phyloP scores from a whole-genome alignment of 2,113 vertebrate genomes.

The Halcyon senegalensis region DNA sequence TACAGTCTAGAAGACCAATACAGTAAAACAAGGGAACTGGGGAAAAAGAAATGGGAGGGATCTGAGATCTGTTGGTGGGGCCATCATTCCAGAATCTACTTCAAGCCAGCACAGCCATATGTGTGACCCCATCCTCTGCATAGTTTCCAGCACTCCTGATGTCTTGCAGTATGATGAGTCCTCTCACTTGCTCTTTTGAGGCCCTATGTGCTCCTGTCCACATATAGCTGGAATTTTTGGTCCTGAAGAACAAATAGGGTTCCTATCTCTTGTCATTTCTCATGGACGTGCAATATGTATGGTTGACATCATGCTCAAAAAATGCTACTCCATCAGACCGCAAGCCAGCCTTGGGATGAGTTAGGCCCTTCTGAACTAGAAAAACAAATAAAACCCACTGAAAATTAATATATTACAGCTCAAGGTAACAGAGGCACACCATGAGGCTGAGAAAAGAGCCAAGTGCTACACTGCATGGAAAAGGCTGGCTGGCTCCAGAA shows the following conservation, averaged over 20 bases:
- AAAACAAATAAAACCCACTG: not conserved
- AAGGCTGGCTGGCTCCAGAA: not conserved
- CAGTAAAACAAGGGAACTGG: not conserved
- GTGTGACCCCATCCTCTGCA: not conserved
- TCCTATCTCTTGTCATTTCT: not conserved
- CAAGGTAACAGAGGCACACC: not conserved
- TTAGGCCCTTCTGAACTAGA: not conserved
- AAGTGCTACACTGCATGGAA: not conserved
- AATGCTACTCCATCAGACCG: not conserved
- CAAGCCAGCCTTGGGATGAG: accelerated
- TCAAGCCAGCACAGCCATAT: not conserved
- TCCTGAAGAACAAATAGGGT: not conserved
- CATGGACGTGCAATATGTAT: accelerated
- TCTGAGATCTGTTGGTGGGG: accelerated
- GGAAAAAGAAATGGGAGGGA: not conserved
- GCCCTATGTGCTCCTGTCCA: not conserved
- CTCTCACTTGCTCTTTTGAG: not conserved
- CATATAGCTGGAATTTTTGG: not conserved
- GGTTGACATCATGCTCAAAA: not conserved
- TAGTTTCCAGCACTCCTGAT: not conserved
- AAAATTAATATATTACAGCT: not conserved
- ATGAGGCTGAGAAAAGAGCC: not conserved
- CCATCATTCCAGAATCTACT: accelerated
- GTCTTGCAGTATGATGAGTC: not conserved
- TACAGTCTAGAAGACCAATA: not conserved